A percentile compares a stretch with the other conserved stretches of the same genome.
Conservation (phyloP, 2,888 invertebrate genomes). For the Pelosia muscerda region DNA sequence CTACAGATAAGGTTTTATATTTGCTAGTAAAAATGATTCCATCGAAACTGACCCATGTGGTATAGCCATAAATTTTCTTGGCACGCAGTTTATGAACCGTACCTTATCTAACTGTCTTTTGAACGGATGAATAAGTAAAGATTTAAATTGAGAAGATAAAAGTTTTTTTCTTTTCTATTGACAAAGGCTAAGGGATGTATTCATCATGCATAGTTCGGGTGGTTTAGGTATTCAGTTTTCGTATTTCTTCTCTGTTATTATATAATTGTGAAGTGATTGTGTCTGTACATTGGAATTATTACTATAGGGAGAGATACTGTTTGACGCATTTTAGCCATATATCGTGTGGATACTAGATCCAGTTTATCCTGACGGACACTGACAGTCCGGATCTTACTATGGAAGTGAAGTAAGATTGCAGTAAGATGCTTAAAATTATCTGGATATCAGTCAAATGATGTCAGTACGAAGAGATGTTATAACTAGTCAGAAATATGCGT, state of each 20-base stretch:
- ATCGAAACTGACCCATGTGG: constrained; percentile 56
- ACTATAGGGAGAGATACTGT: too few relatives aligned
- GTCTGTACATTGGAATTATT: too few relatives aligned
- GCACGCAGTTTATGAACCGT: constrained; percentile 65
- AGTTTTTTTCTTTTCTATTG: constrained; percentile 14
- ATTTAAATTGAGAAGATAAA: constrained; percentile 30
- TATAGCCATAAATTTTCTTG: constrained; percentile 60
- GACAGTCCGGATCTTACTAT: too few relatives aligned
- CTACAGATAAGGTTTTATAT: constrained; percentile 33
- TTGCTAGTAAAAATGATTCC: constrained; percentile 38
- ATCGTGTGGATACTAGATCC: too few relatives aligned
- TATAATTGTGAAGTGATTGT: too few relatives aligned
- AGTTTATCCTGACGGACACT: too few relatives aligned
- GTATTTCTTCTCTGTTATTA: neutral
- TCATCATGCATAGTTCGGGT: neutral
- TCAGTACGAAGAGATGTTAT: too few relatives aligned
- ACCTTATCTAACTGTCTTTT: constrained; percentile 55
- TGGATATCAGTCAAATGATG: too few relatives aligned
- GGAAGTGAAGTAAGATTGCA: too few relatives aligned
- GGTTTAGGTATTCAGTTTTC: neutral
- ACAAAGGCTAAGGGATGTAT: neutral
- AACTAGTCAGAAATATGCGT: too few relatives aligned
- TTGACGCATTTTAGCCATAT: too few relatives aligned
- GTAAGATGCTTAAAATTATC: too few relatives aligned
- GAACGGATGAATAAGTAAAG: constrained; percentile 41